Percentiles rank a stretch among this genome's conserved stretches.
Evolutionary conservation across 2,888 invertebrate species (phyloP).

Genomic region (Hololepta plana): DNA sequence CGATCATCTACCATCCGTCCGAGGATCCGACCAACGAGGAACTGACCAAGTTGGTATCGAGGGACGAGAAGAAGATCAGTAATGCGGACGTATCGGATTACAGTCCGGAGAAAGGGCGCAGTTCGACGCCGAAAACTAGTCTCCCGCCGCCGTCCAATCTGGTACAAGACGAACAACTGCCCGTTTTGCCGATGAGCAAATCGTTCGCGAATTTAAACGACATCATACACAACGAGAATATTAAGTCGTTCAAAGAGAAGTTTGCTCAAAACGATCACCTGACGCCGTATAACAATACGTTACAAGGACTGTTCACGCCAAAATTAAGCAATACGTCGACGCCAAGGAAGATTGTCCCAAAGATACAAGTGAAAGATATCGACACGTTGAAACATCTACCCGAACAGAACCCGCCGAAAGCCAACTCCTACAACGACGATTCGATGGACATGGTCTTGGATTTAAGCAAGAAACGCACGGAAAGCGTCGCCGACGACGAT

Average conservation of each 20-base stretch:
- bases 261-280: constrained; percentile 11
- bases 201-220: constrained; percentile 11
- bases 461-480: constrained; percentile 53
- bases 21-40: constrained; percentile 71
- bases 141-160: constrained; percentile 7
- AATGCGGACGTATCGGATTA: too few species aligned
- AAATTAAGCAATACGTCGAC: constrained; percentile 15
- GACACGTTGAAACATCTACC: constrained; percentile 40
- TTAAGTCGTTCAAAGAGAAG: constrained; percentile 15
- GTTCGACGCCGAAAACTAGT: constrained; percentile 19
- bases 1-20: constrained; percentile 73
- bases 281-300: constrained; percentile 13
- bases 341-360: constrained; percentile 15
- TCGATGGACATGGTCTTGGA: constrained; percentile 44
- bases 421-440: constrained; percentile 12
- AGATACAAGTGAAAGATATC: constrained; percentile 35
- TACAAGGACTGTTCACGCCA: constrained; percentile 13
- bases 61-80: constrained; percentile 27
- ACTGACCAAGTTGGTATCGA: constrained; percentile 31
- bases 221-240: constrained; percentile 15
- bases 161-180: constrained; percentile 7
- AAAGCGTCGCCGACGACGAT: constrained; percentile 14
- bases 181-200: constrained; percentile 5
- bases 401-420: constrained; percentile 31
- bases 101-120: constrained; percentile 17